A percentile compares a stretch with the other conserved stretches of the same genome.
These are phyloP conservation scores for Bombus soroeensis DNA, from an alignment of 1,140 invertebrate genomes.

Conservation along the genomic window DNA sequence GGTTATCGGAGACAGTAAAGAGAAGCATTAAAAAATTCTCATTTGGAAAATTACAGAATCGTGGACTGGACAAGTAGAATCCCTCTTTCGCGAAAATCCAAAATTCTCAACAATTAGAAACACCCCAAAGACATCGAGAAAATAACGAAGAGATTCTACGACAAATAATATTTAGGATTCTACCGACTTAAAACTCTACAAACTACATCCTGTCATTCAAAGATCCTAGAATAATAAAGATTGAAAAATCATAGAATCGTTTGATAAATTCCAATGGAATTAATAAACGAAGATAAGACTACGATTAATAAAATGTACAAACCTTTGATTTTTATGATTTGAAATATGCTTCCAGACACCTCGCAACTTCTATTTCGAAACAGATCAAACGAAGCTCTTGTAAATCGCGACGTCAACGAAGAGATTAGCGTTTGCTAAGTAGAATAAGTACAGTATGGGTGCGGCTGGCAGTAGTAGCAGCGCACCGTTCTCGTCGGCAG, in stretches of 20 bases:
- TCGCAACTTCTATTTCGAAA: no score
- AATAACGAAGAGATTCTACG: no score
- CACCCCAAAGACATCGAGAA: no score
- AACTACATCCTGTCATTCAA: no score
- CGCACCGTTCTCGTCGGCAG: conserved; percentile 4
- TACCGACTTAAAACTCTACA: no score
- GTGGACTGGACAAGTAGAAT: no score
- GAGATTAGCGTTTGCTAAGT: conserved; percentile 24
- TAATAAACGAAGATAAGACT: no score
- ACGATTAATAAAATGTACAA: background rate
- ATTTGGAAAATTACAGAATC: background rate
- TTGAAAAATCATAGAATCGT: background rate
- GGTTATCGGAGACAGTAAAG: no score
- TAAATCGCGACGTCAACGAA: background rate
- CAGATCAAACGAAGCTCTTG: background rate
- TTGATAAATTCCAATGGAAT: no score
- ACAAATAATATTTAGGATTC: no score
- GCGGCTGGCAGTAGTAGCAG: conserved; percentile 51
- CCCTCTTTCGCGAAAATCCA: background rate
- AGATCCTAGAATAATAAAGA: background rate
- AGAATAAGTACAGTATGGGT: conserved; percentile 54
- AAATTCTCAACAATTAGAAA: background rate
- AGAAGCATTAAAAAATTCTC: background rate
- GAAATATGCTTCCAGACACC: background rate
- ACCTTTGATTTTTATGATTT: background rate